Evolutionary conservation across 2,113 vertebrate genomes (phyloP).

Genomic region (Columbina picui): DNA sequence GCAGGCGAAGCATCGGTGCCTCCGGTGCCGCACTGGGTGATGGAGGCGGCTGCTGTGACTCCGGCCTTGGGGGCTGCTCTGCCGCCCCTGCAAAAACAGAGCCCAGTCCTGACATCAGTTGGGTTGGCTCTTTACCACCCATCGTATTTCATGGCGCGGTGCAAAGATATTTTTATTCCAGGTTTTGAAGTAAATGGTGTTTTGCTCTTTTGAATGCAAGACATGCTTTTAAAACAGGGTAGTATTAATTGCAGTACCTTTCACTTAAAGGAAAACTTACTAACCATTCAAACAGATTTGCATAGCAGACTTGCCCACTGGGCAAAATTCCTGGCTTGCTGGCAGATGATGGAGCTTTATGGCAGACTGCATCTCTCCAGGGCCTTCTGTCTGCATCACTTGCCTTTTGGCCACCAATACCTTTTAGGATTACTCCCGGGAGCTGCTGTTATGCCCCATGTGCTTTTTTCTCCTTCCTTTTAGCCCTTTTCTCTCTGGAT

Average conservation of each 20-base stretch:
- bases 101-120: background rate
- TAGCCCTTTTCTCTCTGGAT: background rate
- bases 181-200: background rate
- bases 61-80: background rate
- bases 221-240: rapidly evolving
- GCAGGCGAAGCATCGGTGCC: background rate
- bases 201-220: background rate
- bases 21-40: background rate
- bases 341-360: background rate
- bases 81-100: background rate
- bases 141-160: background rate
- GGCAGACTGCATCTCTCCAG: background rate
- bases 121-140: background rate
- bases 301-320: background rate
- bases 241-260: background rate
- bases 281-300: background rate
- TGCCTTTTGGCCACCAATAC: background rate
- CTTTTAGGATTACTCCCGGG: background rate
- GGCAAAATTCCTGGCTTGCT: background rate
- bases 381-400: background rate
- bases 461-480: background rate
- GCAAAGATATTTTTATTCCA: background rate
- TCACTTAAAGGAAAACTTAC: rapidly evolving
- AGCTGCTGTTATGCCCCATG: background rate
- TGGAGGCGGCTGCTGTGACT: background rate